These are phyloP conservation scores for Scolopax mira DNA, from an alignment of 2,113 vertebrate species.

Conservation along the genomic window DNA sequence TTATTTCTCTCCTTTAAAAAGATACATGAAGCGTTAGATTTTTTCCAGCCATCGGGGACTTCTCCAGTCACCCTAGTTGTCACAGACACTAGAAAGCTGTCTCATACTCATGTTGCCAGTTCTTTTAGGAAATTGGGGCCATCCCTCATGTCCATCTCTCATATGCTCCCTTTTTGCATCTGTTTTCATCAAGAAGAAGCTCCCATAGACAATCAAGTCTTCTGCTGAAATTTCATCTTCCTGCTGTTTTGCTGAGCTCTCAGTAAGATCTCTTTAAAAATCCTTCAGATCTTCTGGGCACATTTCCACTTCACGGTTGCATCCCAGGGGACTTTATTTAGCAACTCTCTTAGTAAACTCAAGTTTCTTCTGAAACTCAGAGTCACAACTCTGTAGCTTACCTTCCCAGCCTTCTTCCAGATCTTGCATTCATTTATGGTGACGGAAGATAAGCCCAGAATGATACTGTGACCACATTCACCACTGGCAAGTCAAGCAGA, in stretches of 20 bases:
- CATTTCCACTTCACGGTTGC: neutral
- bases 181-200: neutral
- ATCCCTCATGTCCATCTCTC: neutral
- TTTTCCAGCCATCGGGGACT: neutral
- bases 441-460: neutral
- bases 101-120: neutral
- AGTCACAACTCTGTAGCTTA: neutral
- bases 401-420: neutral
- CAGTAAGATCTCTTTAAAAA: neutral
- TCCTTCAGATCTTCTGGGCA: neutral
- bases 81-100: neutral
- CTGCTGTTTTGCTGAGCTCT: neutral
- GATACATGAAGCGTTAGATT: neutral
- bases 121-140: neutral
- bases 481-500: neutral
- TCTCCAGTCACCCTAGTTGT: neutral
- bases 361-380: neutral
- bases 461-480: neutral
- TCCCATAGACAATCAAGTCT: neutral
- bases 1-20: neutral
- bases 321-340: neutral
- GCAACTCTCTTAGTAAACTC: neutral
- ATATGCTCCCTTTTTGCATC: neutral
- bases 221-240: neutral
- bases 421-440: neutral